Base-by-base conservation (phyloP, 1,140 invertebrate species). In the Sycophila sp. region DNA sequence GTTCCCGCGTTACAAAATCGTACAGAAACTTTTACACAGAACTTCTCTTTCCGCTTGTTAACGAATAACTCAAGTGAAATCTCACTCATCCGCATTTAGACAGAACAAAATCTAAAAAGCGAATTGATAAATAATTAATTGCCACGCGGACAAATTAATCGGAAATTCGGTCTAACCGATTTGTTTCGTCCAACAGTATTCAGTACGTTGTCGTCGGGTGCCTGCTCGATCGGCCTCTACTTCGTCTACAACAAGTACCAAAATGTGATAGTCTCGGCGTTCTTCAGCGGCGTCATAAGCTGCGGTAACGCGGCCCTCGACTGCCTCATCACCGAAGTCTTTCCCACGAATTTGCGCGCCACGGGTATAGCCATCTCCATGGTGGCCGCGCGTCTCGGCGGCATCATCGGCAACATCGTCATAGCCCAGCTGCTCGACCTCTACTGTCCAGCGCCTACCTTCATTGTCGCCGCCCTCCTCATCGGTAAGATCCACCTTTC, bases 291-390 rank as follows among this genome's bases (percentile, higher is more conserved):
- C 47, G 94, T 94, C 47, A 95, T 95, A 70, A 95, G 93, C 63
- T 95, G 94, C 82, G 94, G 94, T 58, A 95, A 95, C 83, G 94
- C 94, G 13, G 94, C 94, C 1, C 86, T 96, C 19, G 94, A 95
- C 86, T 95, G 94, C 84, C 89, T 96, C 68, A 94, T 94, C 78
- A 94, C 94, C 26, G 94, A 95, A 87, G 93, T 95, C 69, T 95
- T 95, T 81, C 94, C 94, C n/a, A 95, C 94, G 32, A 92, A 94
- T 86, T 86, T 95, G 76, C 92, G 94, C 75, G 93, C 93, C 30
- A 95, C 94, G 22, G 94, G 93, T 73, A 93, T 95, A 68, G 93
- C 94, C 22, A 90, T 95, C 72, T 94, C 93, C 0, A 94, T 95
- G 93, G 93, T 94, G 7, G 93, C 93, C 1, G 94, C 94, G 10